phyloP scores from a whole-genome alignment of 2,888 invertebrate genomes.

The Caenorhabditis plicata region DNA sequence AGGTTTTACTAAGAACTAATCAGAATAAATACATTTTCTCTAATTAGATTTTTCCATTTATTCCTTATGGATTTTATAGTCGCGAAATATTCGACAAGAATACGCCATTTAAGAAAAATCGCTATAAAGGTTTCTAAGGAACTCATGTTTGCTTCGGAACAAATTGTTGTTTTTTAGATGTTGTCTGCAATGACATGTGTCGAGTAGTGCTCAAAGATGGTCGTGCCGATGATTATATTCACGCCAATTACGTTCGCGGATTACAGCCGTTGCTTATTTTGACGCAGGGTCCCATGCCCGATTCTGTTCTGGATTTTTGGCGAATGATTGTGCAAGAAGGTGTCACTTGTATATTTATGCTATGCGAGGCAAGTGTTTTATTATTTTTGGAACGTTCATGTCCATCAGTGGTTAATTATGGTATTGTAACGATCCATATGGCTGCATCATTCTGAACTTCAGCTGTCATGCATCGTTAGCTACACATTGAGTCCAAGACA shows the following conservation, averaged over 20 bases:
- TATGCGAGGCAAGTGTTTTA: no score
- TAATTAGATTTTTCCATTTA: not conserved
- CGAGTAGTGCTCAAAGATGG: conserved; percentile 38
- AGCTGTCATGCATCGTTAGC: no score
- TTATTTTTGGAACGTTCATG: no score
- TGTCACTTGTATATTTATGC: conserved; percentile 16
- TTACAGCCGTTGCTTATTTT: conserved; percentile 12
- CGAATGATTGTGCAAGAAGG: conserved; percentile 26
- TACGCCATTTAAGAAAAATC: conserved; percentile 4
- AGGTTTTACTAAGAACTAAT: no score
- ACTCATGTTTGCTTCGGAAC: not conserved
- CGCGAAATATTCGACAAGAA: conserved; percentile 3
- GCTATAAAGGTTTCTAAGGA: conserved; percentile 2
- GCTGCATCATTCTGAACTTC: no score
- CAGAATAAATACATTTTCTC: not conserved
- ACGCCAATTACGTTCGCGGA: conserved; percentile 44
- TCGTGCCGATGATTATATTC: conserved; percentile 40
- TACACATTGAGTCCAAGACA: no score
- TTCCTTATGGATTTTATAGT: conserved; percentile 1
- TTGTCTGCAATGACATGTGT: conserved; percentile 39
- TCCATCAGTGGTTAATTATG: no score
- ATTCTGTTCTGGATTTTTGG: conserved; percentile 22
- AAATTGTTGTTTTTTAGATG: conserved; percentile 29
- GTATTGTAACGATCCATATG: no score
- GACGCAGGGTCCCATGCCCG: conserved; percentile 27